These are phyloP conservation scores for Hydropsyche tenuis DNA, from an alignment of 1,140 invertebrate genomes.

Conservation along the genomic window DNA sequence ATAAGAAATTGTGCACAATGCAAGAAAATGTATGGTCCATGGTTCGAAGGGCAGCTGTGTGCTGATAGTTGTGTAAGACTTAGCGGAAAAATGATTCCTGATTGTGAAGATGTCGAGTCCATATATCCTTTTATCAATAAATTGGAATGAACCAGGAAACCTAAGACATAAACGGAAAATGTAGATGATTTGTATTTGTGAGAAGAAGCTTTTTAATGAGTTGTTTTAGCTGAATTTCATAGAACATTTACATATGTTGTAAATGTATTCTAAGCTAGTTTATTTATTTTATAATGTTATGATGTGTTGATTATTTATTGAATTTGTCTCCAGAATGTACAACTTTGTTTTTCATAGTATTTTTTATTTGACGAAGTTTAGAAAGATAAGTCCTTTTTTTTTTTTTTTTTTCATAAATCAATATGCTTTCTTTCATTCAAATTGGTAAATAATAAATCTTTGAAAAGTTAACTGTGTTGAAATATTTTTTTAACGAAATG, in stretches of 20 bases:
- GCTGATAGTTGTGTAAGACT: constrained; percentile 82
- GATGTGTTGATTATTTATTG: too few relatives aligned
- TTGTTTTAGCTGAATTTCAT: not conserved
- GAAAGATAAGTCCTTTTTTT: too few relatives aligned
- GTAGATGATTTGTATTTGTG: too few relatives aligned
- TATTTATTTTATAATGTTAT: not conserved
- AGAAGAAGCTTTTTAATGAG: not conserved
- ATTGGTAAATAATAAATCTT: too few relatives aligned
- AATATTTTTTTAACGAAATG: too few relatives aligned
- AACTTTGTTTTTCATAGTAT: too few relatives aligned
- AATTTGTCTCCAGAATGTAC: too few relatives aligned
- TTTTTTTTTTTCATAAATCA: too few relatives aligned
- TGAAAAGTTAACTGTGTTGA: too few relatives aligned
- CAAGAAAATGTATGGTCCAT: constrained; percentile 83
- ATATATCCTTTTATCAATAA: constrained; percentile 82
- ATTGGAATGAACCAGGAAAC: constrained; percentile 52
- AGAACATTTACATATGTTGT: not conserved
- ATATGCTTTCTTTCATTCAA: too few relatives aligned
- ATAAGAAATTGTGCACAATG: constrained; percentile 88
- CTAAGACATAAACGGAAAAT: too few relatives aligned
- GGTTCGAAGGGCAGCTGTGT: constrained; percentile 83
- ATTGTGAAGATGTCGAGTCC: constrained; percentile 80
- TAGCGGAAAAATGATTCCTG: constrained; percentile 81
- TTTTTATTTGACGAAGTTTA: too few relatives aligned
- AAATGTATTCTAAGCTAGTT: not conserved